Percentiles rank a stretch among this genome's conserved stretches.
Conservation (phyloP, 2,113 vertebrate genomes). For the Bujurquina vittata region DNA sequence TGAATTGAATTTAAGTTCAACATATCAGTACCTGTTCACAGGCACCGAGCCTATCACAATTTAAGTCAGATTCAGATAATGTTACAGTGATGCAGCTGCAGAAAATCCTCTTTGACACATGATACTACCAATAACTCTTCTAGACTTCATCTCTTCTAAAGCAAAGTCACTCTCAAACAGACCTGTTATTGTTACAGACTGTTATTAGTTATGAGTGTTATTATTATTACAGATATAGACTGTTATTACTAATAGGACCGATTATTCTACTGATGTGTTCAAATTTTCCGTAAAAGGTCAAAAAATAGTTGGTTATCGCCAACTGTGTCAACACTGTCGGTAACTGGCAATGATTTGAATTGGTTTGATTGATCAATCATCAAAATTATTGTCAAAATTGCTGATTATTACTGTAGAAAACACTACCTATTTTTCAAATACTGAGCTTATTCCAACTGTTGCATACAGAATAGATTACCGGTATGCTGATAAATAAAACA, state of each 20-base stretch:
- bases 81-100: not conserved
- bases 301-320: not conserved
- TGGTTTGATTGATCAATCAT: not conserved
- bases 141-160: not conserved
- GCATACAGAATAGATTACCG: not conserved
- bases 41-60: not conserved
- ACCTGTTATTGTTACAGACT: not conserved
- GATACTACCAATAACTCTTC: not conserved
- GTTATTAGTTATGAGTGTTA: no score
- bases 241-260: not conserved
- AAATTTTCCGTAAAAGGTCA: no score
- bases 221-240: no score
- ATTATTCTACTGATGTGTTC: no score
- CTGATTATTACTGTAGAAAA: not conserved
- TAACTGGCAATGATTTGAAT: not conserved
- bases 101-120: slow-evolving; percentile 5
- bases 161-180: not conserved
- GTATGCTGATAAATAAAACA: not conserved
- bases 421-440: not conserved
- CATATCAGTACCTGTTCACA: not conserved
- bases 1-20: not conserved
- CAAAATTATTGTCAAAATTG: no score
- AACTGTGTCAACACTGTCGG: not conserved
- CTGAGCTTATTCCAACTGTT: not conserved
- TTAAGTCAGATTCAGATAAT: not conserved